Evolutionary conservation across 2,113 vertebrate genomes (phyloP), one percentile per base, ranked within the genome.

Genomic region (Eclectus roratus): DNA sequence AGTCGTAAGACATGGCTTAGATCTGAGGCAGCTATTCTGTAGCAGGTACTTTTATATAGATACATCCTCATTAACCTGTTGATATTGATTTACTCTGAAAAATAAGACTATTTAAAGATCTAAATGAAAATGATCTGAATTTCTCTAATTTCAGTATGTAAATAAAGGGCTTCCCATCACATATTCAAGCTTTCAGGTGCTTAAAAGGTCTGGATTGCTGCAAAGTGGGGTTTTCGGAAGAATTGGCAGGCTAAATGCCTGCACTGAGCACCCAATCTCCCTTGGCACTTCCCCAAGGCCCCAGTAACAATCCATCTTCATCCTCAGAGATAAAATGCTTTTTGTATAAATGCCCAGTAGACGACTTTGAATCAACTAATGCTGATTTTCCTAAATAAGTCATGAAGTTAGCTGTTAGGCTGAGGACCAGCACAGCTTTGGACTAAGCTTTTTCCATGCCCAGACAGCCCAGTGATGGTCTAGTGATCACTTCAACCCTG

Each of bases 221-320:
- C 23, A 19, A 27, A 80, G 29, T 9, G 50, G 43, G 27, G 8
- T n/a, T 70, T 81, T 61, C 31, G 35, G 79, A 25, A 56, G 55
- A 91, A 11, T 7, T 4, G 46, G n/a, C 21, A 29, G 58, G 66
- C 21, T 28, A 24, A 65, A 39, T 39, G 49, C 24, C 35, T 53
- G 28, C 28, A n/a, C 12, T 0, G 0, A 74, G 56, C 23, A 27
- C 68, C 41, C 53, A 2, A 0, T 7, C 7, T 39, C 41, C 39
- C 39, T 25, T 9, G 70, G 77, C 50, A 63, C 5, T 16, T 93
- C 47, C 31, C 56, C 56, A 53, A 3, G 9, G 7, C 43, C 60
- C 37, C 55, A 13, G 21, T 6, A 37, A 17, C 7, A 41, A 6
- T 4, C 14, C 1, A 0, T 24, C 82, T 37, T 55, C 90, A 63